Percentiles rank a stretch among this genome's conserved stretches.
phyloP scores from a whole-genome alignment of 1,140 invertebrate genomes.

The Ceratosolen solmsi region DNA sequence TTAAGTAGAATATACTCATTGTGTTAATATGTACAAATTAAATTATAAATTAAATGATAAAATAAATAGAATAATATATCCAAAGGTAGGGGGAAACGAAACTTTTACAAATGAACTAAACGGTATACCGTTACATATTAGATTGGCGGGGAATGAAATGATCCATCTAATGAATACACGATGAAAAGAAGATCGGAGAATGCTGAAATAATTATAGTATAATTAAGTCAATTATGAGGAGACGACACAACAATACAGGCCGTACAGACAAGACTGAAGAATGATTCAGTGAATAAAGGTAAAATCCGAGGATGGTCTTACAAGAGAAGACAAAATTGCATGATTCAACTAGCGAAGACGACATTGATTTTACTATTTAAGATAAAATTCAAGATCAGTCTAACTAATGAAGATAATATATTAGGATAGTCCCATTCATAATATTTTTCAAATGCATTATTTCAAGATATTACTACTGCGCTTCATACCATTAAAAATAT shows the following conservation, averaged over 20 bases:
- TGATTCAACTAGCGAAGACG: background rate
- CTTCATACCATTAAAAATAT: background rate
- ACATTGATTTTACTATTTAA: background rate
- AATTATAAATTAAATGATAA: background rate
- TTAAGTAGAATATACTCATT: too few species aligned
- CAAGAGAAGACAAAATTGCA: background rate
- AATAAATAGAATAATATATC: background rate
- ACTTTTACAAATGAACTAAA: background rate
- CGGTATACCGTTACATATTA: slow-evolving; percentile 2
- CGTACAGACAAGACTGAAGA: background rate
- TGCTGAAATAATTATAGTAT: background rate
- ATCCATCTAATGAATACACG: slow-evolving; percentile 1
- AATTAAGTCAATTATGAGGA: background rate
- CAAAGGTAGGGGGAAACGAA: background rate
- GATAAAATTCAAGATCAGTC: background rate
- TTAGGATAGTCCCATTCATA: too few species aligned
- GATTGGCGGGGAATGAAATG: background rate
- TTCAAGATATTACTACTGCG: background rate
- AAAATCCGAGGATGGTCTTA: background rate
- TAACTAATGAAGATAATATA: background rate
- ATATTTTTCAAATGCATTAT: background rate
- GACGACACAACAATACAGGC: background rate
- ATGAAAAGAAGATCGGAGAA: background rate
- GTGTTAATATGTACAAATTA: background rate
- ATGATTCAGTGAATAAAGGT: background rate